Conservation (phyloP, 2,888 invertebrate species). For the Venusia cambrica region DNA sequence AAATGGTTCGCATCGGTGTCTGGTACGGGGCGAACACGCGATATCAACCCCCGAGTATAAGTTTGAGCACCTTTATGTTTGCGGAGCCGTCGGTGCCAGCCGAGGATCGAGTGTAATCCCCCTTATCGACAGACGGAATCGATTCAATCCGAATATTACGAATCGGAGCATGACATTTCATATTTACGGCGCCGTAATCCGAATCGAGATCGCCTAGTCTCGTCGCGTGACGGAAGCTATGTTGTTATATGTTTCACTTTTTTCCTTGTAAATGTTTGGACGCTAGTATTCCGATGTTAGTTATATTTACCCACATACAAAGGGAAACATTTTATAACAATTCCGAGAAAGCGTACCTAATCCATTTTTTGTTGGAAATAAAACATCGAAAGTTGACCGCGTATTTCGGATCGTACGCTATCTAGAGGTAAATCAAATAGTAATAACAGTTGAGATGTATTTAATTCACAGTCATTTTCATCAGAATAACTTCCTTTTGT, state of each 20-base stretch:
- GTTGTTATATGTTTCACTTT: conserved; percentile 51
- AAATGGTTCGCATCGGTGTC: conserved; percentile 54
- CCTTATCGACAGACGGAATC: conserved; percentile 74
- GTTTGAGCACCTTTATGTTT: conserved; percentile 61
- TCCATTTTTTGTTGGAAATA: conserved; percentile 5
- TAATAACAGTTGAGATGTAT: too few relatives aligned
- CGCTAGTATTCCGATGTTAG: conserved; percentile 28
- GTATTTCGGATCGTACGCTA: too few relatives aligned
- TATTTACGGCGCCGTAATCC: conserved; percentile 76
- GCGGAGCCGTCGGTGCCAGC: conserved; percentile 70
- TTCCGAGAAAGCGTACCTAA: conserved; percentile 8
- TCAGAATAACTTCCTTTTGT: too few relatives aligned
- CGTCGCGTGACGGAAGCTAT: conserved; percentile 64
- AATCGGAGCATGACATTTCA: conserved; percentile 75
- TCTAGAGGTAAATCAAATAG: too few relatives aligned
- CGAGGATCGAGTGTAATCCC: conserved; percentile 68
- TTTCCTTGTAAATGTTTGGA: conserved; percentile 47
- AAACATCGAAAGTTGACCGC: too few relatives aligned
- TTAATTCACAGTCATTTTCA: too few relatives aligned
- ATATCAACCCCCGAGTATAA: conserved; percentile 54
- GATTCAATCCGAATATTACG: conserved; percentile 77
- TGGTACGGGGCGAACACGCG: conserved; percentile 60
- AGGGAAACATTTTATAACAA: conserved; percentile 18
- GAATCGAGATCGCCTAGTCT: conserved; percentile 58
- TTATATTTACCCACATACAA: too few relatives aligned